Conservation (phyloP, 1,140 invertebrate species). For the Meteorus sp. region DNA sequence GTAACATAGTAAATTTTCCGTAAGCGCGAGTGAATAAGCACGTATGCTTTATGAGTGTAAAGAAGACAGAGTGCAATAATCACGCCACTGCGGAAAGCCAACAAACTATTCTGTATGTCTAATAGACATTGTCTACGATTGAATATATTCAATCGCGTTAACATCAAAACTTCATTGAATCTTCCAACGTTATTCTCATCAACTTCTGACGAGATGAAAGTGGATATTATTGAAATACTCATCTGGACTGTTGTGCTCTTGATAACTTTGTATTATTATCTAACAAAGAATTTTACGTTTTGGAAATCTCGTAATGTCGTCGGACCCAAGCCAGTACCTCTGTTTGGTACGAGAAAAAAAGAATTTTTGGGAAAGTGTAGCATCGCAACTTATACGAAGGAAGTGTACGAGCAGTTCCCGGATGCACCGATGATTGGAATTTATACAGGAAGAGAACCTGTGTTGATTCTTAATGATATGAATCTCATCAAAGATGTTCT, state of each 20-base stretch:
- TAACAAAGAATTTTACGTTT: slow-evolving; percentile 12
- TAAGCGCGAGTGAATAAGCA: too few species aligned
- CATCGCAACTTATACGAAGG: slow-evolving; percentile 3
- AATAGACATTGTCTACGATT: too few species aligned
- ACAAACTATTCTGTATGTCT: too few species aligned
- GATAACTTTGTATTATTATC: slow-evolving; percentile 18
- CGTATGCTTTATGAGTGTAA: slow-evolving; percentile 35
- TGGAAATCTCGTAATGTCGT: slow-evolving; percentile 49
- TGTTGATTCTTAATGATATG: slow-evolving; percentile 51
- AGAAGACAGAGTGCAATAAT: too few species aligned
- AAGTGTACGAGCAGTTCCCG: slow-evolving; percentile 2
- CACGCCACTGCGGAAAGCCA: too few species aligned
- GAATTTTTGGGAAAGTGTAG: slow-evolving; percentile 4
- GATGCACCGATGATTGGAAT: slow-evolving; percentile 21
- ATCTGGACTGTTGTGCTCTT: background rate
- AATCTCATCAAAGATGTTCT: slow-evolving; percentile 56
- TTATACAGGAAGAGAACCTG: slow-evolving; percentile 37
- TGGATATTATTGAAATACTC: background rate
- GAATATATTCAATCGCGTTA: too few species aligned
- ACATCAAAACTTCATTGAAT: too few species aligned
- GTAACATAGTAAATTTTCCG: too few species aligned
- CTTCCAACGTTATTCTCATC: too few species aligned
- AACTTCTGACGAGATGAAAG: too few species aligned
- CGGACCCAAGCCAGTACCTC: slow-evolving; percentile 43
- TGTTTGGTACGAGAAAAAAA: slow-evolving; percentile 29